Conservation (phyloP, 2,113 vertebrate genomes). For the Crotalus horridus region DNA sequence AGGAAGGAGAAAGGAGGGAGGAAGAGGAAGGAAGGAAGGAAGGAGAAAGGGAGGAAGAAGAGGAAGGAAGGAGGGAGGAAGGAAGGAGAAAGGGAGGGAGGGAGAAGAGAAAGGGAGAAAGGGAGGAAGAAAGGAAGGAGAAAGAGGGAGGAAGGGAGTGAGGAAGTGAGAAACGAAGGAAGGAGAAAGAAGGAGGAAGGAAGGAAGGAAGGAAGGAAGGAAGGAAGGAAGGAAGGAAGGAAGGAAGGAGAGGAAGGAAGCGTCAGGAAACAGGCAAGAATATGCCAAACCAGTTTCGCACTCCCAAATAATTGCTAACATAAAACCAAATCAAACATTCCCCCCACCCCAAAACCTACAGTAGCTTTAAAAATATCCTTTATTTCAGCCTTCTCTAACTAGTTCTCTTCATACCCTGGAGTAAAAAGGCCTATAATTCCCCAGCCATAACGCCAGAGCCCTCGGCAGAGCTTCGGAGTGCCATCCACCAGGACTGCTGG, state of each 20-base stretch:
- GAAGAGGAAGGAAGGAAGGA: too few relatives aligned
- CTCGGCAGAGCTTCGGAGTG: neutral
- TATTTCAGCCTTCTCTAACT: neutral
- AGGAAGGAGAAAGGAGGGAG: too few relatives aligned
- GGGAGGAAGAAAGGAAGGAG: too few relatives aligned
- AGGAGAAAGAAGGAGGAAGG: too few relatives aligned
- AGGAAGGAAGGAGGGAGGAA: too few relatives aligned
- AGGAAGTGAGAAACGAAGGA: rapidly evolving
- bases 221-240: too few relatives aligned
- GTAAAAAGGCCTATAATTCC: neutral
- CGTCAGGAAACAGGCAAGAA: neutral
- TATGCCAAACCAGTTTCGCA: neutral
- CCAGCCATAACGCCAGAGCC: neutral
- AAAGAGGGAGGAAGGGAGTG: neutral
- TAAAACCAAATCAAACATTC: neutral
- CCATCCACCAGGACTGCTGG: neutral
- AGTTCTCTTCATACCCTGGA: neutral
- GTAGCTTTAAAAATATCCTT: neutral
- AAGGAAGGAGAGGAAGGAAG: too few relatives aligned
- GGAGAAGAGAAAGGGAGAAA: too few relatives aligned
- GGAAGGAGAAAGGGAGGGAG: too few relatives aligned
- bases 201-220: too few relatives aligned
- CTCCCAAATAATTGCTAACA: neutral
- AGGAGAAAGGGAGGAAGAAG: too few relatives aligned
- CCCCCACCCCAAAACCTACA: neutral